Percentiles rank a stretch among this genome's conserved stretches.
Evolutionary conservation across 2,888 invertebrate genomes (phyloP).

Genomic region (Thyatira batis): DNA sequence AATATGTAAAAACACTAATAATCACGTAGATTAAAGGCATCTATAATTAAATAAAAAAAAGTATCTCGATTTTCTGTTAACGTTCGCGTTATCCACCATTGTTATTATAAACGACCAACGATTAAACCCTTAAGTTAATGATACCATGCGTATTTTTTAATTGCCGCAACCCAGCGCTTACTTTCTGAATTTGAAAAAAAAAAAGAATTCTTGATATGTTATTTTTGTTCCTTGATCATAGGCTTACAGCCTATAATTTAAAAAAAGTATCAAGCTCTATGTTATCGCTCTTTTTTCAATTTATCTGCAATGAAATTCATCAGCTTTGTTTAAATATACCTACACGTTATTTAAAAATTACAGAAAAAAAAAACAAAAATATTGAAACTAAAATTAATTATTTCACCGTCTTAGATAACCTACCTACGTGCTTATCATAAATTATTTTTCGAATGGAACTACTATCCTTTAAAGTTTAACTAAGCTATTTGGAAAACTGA

Average conservation of each 20-base stretch:
- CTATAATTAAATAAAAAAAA: constrained; percentile 44
- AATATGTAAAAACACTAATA: not conserved
- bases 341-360: no score
- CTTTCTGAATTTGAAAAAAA: constrained; percentile 30
- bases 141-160: constrained; percentile 65
- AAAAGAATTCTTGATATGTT: constrained; percentile 13
- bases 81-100: constrained; percentile 39
- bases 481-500: no score
- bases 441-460: no score
- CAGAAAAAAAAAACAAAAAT: no score
- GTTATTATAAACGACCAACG: constrained; percentile 54
- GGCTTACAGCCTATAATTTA: not conserved
- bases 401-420: no score
- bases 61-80: constrained; percentile 43
- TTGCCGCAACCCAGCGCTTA: constrained; percentile 40
- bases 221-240: not conserved
- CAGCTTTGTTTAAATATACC: no score
- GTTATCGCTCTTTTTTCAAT: no score
- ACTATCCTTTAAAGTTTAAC: no score
- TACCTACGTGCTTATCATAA: no score
- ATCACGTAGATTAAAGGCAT: constrained; percentile 40
- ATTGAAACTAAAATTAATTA: no score
- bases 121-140: constrained; percentile 57
- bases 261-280: not conserved
- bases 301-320: no score